phyloP scores from a whole-genome alignment of 1,140 invertebrate species.

The Pinna nobilis region DNA sequence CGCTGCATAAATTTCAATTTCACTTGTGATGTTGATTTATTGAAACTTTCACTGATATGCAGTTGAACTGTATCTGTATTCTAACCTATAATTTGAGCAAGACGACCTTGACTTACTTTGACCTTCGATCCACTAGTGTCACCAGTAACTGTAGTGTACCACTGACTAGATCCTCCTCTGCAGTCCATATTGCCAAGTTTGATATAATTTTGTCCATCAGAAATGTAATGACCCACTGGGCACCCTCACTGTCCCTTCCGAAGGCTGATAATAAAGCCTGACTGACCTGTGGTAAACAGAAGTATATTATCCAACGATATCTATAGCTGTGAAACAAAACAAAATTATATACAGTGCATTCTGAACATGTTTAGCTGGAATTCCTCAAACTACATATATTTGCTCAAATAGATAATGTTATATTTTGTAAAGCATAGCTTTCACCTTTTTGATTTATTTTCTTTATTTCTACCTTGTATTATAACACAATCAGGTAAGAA shows the following conservation, averaged over 20 bases:
- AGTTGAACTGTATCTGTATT: no score
- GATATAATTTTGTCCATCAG: slow-evolving; percentile 80
- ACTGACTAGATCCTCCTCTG: slow-evolving; percentile 78
- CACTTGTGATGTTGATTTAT: no score
- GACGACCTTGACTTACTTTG: slow-evolving; percentile 80
- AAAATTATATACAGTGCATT: background rate
- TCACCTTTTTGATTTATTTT: no score
- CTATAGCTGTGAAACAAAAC: background rate
- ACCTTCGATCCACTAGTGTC: slow-evolving; percentile 77
- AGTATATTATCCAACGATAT: background rate
- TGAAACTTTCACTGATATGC: no score
- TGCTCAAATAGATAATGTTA: no score
- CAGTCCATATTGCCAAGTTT: slow-evolving; percentile 78
- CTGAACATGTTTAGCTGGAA: background rate
- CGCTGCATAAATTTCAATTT: no score
- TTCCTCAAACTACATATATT: background rate
- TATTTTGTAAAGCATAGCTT: no score
- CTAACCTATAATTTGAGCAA: no score
- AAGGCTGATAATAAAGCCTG: slow-evolving; percentile 79
- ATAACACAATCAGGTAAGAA: no score
- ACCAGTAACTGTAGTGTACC: slow-evolving; percentile 80
- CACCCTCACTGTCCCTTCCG: slow-evolving; percentile 79
- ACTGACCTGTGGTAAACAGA: slow-evolving; percentile 74
- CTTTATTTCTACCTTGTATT: no score
- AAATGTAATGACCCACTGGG: slow-evolving; percentile 79